Conservation (phyloP, 2,113 vertebrate species). For the Phalacrocorax aristotelis region DNA sequence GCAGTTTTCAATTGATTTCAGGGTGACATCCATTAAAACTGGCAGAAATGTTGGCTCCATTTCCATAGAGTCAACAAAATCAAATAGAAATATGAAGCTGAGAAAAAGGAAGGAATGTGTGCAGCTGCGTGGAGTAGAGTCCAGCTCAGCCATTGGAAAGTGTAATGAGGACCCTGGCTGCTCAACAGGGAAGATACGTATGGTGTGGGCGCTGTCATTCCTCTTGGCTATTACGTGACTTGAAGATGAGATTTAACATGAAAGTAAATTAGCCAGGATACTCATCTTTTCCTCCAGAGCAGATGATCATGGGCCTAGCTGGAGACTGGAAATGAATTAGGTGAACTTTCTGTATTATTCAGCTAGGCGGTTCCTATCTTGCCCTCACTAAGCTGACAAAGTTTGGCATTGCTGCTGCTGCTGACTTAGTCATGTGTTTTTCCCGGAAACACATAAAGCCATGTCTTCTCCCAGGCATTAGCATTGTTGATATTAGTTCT, state of each 20-base stretch:
- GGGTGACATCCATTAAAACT: not conserved
- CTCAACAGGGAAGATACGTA: not conserved
- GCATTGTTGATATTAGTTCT: not conserved
- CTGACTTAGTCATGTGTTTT: not conserved
- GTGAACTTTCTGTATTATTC: not conserved
- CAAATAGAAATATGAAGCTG: not conserved
- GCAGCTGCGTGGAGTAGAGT: not conserved
- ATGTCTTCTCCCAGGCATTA: not conserved
- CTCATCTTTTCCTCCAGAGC: not conserved
- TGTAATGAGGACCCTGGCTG: not conserved
- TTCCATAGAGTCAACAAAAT: not conserved
- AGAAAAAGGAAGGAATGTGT: not conserved
- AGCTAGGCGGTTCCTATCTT: not conserved
- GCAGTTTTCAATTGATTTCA: constrained; percentile 33
- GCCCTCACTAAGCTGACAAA: not conserved
- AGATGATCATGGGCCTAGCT: not conserved
- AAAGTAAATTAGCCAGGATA: not conserved
- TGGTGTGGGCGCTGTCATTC: not conserved
- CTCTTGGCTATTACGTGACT: not conserved
- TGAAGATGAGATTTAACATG: fast-evolving
- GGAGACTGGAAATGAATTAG: not conserved
- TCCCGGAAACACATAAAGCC: not conserved
- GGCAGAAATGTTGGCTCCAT: constrained; percentile 4
- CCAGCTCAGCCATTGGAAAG: not conserved
- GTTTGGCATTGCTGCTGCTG: not conserved